Evolutionary conservation across 2,113 vertebrate genomes (phyloP), one percentile per base, ranked within the genome.

Genomic region (Megalops atlanticus): DNA sequence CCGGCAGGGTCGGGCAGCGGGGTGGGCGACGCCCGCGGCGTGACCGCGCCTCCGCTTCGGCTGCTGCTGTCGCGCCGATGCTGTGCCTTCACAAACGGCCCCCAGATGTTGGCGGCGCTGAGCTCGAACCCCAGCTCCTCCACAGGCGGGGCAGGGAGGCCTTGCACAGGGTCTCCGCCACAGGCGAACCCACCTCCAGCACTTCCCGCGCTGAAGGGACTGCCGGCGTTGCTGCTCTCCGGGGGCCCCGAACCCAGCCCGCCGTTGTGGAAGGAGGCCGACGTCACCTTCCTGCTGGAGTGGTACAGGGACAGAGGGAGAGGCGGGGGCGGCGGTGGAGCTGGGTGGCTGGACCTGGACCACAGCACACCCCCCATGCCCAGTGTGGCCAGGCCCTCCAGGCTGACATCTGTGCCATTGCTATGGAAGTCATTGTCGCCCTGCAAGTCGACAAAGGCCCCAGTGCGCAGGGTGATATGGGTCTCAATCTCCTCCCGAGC

Each of bases 401-500:
- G 91, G 84, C 98, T 97, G 79, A 99, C 98, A 0, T 99, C 98
- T 0, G 97, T 99, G 91, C 98, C 97, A 0, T 99, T 99, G 89
- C 95, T 95, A 87, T 99, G 97, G 92, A 99, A 99, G 94, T 99
- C 98, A 1, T 97, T 98, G 92, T 98, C 96, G 0, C 96, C 91
- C 18, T 96, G 95, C 8, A 97, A 85, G 36, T 99, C 97, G 0
- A 99, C 85, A 82, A 99, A 96, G 83, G 97, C 96, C n/a, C 98
- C 97, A 0, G 98, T 99, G 85, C 98, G 83, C 93, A 98, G 94
- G 3, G 97, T 98, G 91, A 99, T 99, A 93, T 99, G 98, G 0
- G 97, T 98, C 92, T 99, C 98, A 0, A 99, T 99, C 93, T 99
- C 98, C 86, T 99, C 97, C 0, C 98, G 89, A 0, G 98, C 98